A percentile compares a stretch with the other conserved stretches of the same genome.
phyloP scores from a whole-genome alignment of 2,797 vertebrate species.

The Calcarius lapponicus region DNA sequence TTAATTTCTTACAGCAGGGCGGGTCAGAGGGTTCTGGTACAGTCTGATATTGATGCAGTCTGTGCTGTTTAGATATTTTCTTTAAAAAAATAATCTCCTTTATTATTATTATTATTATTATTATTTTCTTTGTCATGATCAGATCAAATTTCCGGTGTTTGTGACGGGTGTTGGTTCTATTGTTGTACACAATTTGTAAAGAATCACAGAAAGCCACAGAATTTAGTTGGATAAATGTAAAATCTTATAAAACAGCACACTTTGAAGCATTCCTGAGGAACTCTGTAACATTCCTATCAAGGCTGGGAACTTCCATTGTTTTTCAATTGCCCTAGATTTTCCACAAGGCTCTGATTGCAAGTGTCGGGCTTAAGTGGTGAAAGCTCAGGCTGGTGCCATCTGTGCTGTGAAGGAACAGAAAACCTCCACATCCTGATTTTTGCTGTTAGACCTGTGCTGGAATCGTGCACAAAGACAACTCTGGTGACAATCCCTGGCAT shows the following conservation, averaged over 20 bases:
- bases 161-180: background rate
- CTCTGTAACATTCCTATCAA: background rate
- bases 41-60: background rate
- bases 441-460: background rate
- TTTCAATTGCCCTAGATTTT: slow-evolving; percentile 23
- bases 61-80: background rate
- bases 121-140: background rate
- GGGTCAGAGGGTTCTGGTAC: background rate
- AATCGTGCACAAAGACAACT: slow-evolving; percentile 6
- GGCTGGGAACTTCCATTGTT: background rate
- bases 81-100: background rate
- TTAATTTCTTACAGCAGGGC: background rate
- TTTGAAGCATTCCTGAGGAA: background rate
- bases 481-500: slow-evolving; percentile 9
- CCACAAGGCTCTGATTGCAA: background rate
- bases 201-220: background rate
- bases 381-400: slow-evolving; percentile 54
- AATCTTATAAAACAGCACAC: background rate
- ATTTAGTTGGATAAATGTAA: background rate
- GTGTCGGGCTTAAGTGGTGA: slow-evolving; percentile 19
- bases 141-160: background rate
- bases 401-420: slow-evolving; percentile 50
- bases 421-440: slow-evolving; percentile 25
- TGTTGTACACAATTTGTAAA: accelerated
- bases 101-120: background rate